Evolutionary conservation across 2,797 vertebrate species (phyloP).

Genomic region (Austrolebias charrua): DNA sequence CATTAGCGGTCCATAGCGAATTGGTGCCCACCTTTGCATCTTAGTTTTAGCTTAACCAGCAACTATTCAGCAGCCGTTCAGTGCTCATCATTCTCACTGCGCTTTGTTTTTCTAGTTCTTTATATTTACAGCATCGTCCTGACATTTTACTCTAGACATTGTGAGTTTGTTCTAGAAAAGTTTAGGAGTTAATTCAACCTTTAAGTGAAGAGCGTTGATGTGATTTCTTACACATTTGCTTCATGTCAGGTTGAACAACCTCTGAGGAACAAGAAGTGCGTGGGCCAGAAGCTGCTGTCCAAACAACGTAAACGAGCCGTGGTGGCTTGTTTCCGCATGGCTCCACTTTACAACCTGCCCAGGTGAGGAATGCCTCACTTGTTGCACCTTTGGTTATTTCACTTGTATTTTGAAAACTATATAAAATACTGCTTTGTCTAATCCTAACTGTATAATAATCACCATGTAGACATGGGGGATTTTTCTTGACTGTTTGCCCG

Average conservation of each 20-base stretch:
- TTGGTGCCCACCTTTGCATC: too few species aligned
- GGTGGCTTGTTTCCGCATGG: conserved; percentile 99
- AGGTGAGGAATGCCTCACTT: conserved; percentile 75
- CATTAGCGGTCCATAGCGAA: too few species aligned
- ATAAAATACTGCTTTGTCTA: conserved; percentile 29
- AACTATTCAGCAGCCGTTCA: too few species aligned
- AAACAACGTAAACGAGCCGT: conserved; percentile 98
- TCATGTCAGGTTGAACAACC: conserved; percentile 91
- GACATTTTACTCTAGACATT: too few species aligned
- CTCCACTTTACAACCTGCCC: conserved; percentile 95
- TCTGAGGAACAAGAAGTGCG: conserved; percentile 92
- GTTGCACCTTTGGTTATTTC: conserved; percentile 18
- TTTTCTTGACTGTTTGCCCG: conserved; percentile 61
- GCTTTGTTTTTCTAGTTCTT: too few species aligned
- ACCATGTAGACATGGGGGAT: conserved; percentile 32
- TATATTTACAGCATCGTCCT: too few species aligned
- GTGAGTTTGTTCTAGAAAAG: too few species aligned
- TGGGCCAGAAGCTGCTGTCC: conserved; percentile 93
- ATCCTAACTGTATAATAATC: conserved; percentile 43
- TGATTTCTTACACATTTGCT: neutral
- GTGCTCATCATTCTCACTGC: too few species aligned
- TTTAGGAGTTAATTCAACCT: too few species aligned
- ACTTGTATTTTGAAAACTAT: conserved; percentile 18
- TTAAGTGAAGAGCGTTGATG: neutral
- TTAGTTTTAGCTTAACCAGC: too few species aligned